phyloP scores from a whole-genome alignment of 2,888 invertebrate genomes.

The Leptinotarsa haldemani region DNA sequence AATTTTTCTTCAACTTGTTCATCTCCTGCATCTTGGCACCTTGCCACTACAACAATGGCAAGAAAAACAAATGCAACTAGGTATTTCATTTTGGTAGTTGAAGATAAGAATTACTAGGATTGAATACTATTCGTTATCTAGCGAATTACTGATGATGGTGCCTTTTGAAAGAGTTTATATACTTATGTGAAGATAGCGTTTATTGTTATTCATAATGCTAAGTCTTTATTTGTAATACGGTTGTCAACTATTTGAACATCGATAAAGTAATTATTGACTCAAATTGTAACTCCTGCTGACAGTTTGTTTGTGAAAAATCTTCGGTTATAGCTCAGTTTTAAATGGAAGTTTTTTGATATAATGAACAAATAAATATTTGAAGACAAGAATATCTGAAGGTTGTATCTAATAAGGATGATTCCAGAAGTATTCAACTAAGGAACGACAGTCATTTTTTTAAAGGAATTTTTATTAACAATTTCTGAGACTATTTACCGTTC shows the following conservation, averaged over 20 bases:
- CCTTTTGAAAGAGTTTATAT: conserved; percentile 17
- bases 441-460: not conserved
- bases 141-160: not conserved
- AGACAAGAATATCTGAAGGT: too few species aligned
- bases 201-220: conserved; percentile 1
- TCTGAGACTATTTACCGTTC: not conserved
- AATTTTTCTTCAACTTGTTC: not conserved
- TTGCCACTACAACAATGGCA: conserved; percentile 6
- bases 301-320: conserved; percentile 3
- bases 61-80: conserved; percentile 1
- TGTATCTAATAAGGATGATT: too few species aligned
- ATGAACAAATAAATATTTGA: too few species aligned
- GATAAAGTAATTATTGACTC: conserved; percentile 20
- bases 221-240: conserved; percentile 11
- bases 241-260: conserved; percentile 6
- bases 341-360: not conserved
- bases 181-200: conserved; percentile 15
- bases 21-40: conserved; percentile 9
- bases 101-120: not conserved
- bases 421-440: not conserved
- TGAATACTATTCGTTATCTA: not conserved
- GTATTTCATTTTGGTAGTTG: conserved; percentile 9
- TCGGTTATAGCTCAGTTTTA: conserved; percentile 1
- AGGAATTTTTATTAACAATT: not conserved
- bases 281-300: conserved; percentile 21